Conservation (phyloP, 2,797 vertebrate genomes). For the Aeoliscus strigatus region DNA sequence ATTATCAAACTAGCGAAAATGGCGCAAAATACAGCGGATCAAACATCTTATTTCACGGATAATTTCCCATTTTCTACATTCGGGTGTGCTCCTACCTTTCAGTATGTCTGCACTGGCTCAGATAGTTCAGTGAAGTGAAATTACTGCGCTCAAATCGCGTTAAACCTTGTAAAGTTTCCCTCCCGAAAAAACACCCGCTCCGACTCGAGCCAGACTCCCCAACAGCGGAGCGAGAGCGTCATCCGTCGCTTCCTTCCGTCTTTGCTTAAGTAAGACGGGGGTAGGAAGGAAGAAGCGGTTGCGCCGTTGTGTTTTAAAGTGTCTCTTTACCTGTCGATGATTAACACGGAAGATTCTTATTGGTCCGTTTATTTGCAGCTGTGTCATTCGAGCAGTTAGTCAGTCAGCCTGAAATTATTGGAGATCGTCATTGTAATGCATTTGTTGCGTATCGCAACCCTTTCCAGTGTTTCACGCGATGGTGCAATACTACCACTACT, state of each 20-base stretch:
- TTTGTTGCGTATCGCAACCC: neutral
- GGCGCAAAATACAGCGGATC: conserved; percentile 67
- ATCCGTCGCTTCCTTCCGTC: conserved; percentile 52
- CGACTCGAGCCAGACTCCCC: conserved; percentile 64
- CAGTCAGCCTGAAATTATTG: too few species aligned
- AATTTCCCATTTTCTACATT: conserved; percentile 8
- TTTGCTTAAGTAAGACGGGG: conserved; percentile 48
- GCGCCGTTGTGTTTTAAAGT: neutral
- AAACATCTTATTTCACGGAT: conserved; percentile 55
- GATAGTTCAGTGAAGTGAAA: conserved; percentile 56
- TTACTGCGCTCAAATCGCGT: conserved; percentile 71
- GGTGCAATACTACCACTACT: too few species aligned
- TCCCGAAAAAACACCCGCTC: conserved; percentile 82
- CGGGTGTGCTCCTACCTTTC: conserved; percentile 58
- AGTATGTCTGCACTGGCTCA: conserved; percentile 57
- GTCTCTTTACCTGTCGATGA: rapidly evolving
- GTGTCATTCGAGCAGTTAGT: neutral
- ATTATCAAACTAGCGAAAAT: conserved; percentile 75
- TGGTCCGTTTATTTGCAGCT: rapidly evolving
- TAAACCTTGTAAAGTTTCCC: conserved; percentile 83
- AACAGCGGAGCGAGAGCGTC: conserved; percentile 22
- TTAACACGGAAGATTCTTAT: rapidly evolving
- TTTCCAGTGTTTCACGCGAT: too few species aligned
- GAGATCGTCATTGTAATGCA: conserved; percentile 6
- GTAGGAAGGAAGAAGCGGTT: conserved; percentile 1